phyloP scores from a whole-genome alignment of 2,888 invertebrate species.

The Drosophila hamatofila region DNA sequence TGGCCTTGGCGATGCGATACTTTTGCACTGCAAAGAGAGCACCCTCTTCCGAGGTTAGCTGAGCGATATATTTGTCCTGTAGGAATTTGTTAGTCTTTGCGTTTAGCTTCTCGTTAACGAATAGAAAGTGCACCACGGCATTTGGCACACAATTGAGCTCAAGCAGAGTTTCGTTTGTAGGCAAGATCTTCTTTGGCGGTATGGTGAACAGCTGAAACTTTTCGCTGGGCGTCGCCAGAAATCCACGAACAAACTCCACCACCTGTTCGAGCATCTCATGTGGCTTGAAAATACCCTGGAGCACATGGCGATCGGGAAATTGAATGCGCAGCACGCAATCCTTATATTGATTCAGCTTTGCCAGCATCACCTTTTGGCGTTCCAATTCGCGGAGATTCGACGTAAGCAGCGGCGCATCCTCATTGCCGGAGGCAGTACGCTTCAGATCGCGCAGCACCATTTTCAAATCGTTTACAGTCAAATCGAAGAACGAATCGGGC shows the following conservation, averaged over 20 bases:
- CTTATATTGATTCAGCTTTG: slow-evolving; percentile 89
- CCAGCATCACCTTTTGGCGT: slow-evolving; percentile 86
- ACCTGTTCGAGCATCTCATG: slow-evolving; percentile 90
- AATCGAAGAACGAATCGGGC: slow-evolving; percentile 95
- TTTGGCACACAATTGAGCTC: slow-evolving; percentile 92
- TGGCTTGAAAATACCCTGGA: slow-evolving; percentile 94
- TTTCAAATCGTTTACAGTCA: slow-evolving; percentile 93
- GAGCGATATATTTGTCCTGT: slow-evolving; percentile 87
- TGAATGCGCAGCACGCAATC: slow-evolving; percentile 92
- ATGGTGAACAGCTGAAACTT: slow-evolving; percentile 93
- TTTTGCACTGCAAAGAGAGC: slow-evolving; percentile 90
- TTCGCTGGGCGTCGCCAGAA: slow-evolving; percentile 88
- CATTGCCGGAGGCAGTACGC: slow-evolving; percentile 88
- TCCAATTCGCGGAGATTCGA: slow-evolving; percentile 88
- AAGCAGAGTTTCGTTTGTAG: slow-evolving; percentile 88
- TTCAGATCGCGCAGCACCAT: slow-evolving; percentile 91
- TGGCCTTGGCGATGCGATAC: slow-evolving; percentile 85
- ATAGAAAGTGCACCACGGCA: slow-evolving; percentile 91
- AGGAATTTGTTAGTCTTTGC: slow-evolving; percentile 84
- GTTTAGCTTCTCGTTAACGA: slow-evolving; percentile 82
- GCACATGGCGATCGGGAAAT: slow-evolving; percentile 93
- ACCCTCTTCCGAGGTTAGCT: slow-evolving; percentile 88
- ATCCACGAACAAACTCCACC: slow-evolving; percentile 90
- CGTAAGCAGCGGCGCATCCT: slow-evolving; percentile 91
- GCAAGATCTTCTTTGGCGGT: slow-evolving; percentile 91